These are phyloP conservation scores for Aurelia aurita DNA, from an alignment of 30 jellyfish, hydroid and myxozoan species.

Conservation along the genomic window DNA sequence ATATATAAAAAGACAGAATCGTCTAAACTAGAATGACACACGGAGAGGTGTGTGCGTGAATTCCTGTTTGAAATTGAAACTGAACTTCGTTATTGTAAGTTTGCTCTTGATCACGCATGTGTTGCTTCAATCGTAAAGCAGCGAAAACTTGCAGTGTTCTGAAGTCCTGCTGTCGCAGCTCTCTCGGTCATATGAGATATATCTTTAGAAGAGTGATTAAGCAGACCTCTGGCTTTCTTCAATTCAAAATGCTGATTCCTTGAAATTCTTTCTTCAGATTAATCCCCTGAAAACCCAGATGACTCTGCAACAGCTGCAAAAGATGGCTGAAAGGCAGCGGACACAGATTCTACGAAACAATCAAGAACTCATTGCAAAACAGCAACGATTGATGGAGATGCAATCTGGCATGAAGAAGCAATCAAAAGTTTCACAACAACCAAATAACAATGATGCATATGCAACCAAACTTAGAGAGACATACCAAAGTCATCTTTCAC, in stretches of 20 bases:
- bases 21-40: too few species aligned
- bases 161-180: too few species aligned
- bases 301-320: constrained; percentile 88
- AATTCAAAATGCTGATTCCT: too few species aligned
- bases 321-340: constrained; percentile 95
- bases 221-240: too few species aligned
- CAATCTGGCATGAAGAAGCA: constrained; percentile 70
- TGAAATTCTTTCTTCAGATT: background rate
- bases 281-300: constrained; percentile 77
- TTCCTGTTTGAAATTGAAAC: too few species aligned
- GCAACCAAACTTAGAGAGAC: constrained; percentile 88
- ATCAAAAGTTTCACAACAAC: constrained; percentile 58
- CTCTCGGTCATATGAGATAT: too few species aligned
- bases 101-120: too few species aligned
- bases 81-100: too few species aligned
- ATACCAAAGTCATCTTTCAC: constrained; percentile 81
- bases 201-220: too few species aligned
- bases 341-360: constrained; percentile 85
- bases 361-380: constrained; percentile 86
- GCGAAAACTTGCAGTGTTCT: background rate
- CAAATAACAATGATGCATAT: constrained; percentile 74
- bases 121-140: too few species aligned
- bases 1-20: too few species aligned
- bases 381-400: constrained; percentile 90
- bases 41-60: too few species aligned